These are phyloP conservation scores for Cyprinodon tularosa DNA, from an alignment of 2,113 vertebrate species.

Conservation along the genomic window DNA sequence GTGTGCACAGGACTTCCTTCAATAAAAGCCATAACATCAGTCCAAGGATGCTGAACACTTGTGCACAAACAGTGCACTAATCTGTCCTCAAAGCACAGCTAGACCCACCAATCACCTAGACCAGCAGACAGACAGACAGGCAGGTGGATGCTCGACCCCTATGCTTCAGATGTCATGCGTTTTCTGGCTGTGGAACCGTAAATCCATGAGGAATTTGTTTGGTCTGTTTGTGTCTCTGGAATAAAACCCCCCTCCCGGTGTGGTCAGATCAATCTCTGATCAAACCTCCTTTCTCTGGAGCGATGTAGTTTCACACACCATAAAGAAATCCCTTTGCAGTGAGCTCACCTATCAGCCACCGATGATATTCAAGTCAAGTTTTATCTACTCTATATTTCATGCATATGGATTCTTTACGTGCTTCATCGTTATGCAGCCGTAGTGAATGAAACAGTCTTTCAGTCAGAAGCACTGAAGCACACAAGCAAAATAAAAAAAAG, in stretches of 20 bases:
- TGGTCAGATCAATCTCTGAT: constrained; percentile 24
- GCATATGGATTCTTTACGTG: constrained; percentile 35
- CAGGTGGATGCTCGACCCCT: constrained; percentile 50
- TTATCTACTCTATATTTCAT: constrained; percentile 34
- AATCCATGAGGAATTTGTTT: constrained; percentile 56
- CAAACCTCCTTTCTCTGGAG: constrained; percentile 29
- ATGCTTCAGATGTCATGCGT: constrained; percentile 37
- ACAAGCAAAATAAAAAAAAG: background rate
- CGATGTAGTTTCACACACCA: constrained; percentile 21
- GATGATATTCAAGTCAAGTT: constrained; percentile 39
- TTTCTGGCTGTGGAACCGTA: constrained; percentile 54
- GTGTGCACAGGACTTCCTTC: constrained; percentile 4
- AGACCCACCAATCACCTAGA: constrained; percentile 37
- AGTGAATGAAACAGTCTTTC: constrained; percentile 19
- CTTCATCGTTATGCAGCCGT: constrained; percentile 23
- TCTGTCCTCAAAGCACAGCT: constrained; percentile 35
- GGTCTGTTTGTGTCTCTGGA: constrained; percentile 45
- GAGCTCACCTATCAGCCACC: constrained; percentile 18
- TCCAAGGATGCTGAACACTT: constrained; percentile 1
- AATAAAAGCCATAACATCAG: constrained; percentile 8
- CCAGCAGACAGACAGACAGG: constrained; percentile 42
- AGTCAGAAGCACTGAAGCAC: constrained; percentile 6
- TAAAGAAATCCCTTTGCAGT: constrained; percentile 30
- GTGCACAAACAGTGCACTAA: constrained; percentile 39
- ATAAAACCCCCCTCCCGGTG: constrained; percentile 25